Conservation (phyloP, 1,140 invertebrate genomes). For the Danaus plexippus region DNA sequence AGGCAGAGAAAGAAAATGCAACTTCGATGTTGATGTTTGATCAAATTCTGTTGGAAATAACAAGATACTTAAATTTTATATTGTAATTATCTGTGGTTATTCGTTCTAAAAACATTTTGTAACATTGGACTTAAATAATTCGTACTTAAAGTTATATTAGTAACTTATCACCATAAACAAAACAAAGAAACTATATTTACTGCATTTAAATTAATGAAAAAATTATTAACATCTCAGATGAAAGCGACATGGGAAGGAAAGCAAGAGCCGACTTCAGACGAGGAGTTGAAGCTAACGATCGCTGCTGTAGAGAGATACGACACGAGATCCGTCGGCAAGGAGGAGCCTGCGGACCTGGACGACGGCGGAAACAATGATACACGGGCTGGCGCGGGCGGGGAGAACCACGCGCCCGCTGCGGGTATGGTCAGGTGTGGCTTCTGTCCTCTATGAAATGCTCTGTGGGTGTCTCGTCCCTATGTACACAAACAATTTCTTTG, state of each 20-base stretch:
- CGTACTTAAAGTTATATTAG: too few species aligned
- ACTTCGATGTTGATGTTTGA: too few species aligned
- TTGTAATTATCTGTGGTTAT: too few species aligned
- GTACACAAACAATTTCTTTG: too few species aligned
- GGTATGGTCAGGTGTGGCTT: background rate
- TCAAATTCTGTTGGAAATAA: too few species aligned
- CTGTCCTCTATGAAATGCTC: background rate
- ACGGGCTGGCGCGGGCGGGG: background rate
- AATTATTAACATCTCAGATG: conserved; percentile 14
- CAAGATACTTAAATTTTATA: too few species aligned
- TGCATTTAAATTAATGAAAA: background rate
- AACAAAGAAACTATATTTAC: too few species aligned
- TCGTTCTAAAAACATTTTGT: too few species aligned
- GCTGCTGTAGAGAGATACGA: conserved; percentile 16
- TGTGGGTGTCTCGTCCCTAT: background rate
- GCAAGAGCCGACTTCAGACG: conserved; percentile 48
- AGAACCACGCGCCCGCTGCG: background rate
- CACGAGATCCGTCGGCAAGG: conserved; percentile 37
- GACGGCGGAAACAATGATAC: background rate
- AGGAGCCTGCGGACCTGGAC: conserved; percentile 26
- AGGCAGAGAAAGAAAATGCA: too few species aligned
- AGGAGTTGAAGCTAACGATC: conserved; percentile 19
- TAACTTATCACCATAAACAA: too few species aligned
- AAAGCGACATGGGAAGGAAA: conserved; percentile 45
- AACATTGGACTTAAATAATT: too few species aligned